phyloP scores from a whole-genome alignment of 2,797 vertebrate species.

The Parambassis ranga region DNA sequence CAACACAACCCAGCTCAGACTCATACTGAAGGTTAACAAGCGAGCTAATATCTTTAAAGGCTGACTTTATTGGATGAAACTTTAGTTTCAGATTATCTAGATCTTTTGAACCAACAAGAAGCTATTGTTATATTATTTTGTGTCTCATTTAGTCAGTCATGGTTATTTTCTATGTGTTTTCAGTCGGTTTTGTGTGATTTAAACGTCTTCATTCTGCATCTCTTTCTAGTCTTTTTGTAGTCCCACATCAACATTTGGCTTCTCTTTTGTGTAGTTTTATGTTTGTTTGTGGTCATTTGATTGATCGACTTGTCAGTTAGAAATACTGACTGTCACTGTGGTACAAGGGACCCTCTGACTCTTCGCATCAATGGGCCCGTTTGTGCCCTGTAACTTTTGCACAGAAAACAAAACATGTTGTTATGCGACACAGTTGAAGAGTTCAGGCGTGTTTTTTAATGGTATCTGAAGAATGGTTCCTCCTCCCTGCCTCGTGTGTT shows the following conservation, averaged over 20 bases:
- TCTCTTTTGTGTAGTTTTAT: too few relatives aligned
- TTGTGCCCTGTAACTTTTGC: not conserved
- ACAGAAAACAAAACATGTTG: not conserved
- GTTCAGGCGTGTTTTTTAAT: constrained; percentile 19
- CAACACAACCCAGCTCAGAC: constrained; percentile 40
- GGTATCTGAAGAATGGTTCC: constrained; percentile 35
- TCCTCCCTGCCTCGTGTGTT: constrained; percentile 29
- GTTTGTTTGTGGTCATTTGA: too few relatives aligned
- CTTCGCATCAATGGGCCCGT: too few relatives aligned
- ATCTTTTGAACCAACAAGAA: too few relatives aligned
- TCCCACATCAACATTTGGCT: too few relatives aligned
- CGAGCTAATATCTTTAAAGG: constrained; percentile 9
- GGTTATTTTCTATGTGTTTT: too few relatives aligned
- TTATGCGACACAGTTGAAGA: not conserved
- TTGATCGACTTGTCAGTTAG: too few relatives aligned
- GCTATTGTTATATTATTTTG: not conserved
- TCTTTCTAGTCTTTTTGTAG: too few relatives aligned
- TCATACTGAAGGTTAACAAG: constrained; percentile 48
- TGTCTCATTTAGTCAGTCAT: not conserved
- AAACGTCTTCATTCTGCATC: too few relatives aligned
- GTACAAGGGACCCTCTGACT: too few relatives aligned
- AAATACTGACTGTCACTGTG: too few relatives aligned
- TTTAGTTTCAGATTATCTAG: constrained; percentile 3
- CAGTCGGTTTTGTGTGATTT: too few relatives aligned
- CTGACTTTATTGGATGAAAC: constrained; percentile 6